Conservation (phyloP, 2,113 vertebrate species). For the Plestiodon gilberti region DNA sequence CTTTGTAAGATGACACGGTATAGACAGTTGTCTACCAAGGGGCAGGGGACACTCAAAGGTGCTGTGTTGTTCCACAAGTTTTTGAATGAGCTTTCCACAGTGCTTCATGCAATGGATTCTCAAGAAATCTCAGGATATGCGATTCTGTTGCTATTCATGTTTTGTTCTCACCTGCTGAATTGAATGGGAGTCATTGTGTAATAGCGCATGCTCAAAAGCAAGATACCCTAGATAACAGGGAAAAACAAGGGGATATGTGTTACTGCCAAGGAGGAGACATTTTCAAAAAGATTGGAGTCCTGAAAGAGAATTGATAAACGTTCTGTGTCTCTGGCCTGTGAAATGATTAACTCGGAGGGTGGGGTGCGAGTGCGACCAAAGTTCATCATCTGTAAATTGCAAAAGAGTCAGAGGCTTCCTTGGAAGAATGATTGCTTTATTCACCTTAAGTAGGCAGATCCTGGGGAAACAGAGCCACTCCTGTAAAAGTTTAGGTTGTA, state of each 20-base stretch:
- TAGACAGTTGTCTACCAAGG: background rate
- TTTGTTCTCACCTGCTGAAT: constrained; percentile 37
- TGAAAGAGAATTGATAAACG: constrained; percentile 58
- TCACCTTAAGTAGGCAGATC: background rate
- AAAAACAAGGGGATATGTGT: constrained; percentile 51
- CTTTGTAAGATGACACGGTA: background rate
- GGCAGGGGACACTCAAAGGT: background rate
- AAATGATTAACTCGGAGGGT: constrained; percentile 68
- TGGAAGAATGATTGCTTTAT: constrained; percentile 54
- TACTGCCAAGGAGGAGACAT: constrained; percentile 58
- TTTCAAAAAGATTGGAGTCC: constrained; percentile 56
- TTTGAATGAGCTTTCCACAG: constrained; percentile 40
- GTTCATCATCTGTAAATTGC: constrained; percentile 60
- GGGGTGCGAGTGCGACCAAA: no score
- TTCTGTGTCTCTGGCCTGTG: constrained; percentile 53
- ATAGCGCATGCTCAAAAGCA: constrained; percentile 38
- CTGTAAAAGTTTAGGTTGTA: constrained; percentile 6
- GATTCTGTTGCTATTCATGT: constrained; percentile 40
- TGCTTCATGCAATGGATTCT: background rate
- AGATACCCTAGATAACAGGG: constrained; percentile 52
- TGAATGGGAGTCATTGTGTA: constrained; percentile 20
- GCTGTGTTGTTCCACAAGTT: background rate
- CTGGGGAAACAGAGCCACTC: background rate
- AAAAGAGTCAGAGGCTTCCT: constrained; percentile 56
- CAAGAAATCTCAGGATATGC: constrained; percentile 22